Evolutionary conservation across 2,113 vertebrate species (phyloP).

Genomic region (Myocastor coypus): DNA sequence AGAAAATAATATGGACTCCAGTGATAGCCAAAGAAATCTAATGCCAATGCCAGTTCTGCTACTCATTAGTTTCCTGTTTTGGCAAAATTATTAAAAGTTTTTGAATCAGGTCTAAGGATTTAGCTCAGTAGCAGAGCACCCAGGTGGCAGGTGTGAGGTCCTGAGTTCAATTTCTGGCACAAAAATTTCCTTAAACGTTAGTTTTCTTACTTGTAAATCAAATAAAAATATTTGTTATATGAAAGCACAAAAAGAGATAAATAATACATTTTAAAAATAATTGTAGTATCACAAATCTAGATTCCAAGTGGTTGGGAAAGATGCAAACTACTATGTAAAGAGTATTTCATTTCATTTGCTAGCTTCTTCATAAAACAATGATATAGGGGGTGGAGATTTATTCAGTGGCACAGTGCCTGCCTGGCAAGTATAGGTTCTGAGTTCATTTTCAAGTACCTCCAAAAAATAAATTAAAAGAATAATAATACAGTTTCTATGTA

Average conservation of each 20-base stretch:
- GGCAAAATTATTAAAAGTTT: neutral
- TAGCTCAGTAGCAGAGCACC: no score
- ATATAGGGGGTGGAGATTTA: neutral
- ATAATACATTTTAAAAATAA: slow-evolving; percentile 7
- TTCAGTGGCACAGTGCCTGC: no score
- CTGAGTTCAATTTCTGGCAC: no score
- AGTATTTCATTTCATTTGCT: slow-evolving; percentile 11
- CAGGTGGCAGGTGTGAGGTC: no score
- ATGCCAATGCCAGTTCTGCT: neutral
- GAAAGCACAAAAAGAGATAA: slow-evolving; percentile 9
- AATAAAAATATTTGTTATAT: slow-evolving; percentile 3
- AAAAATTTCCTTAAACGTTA: neutral
- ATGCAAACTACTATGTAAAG: neutral
- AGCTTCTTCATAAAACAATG: slow-evolving; percentile 23
- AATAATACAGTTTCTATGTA: slow-evolving; percentile 1
- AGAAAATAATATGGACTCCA: neutral
- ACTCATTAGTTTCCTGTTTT: neutral
- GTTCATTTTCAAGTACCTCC: no score
- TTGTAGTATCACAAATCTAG: neutral
- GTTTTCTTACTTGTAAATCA: neutral
- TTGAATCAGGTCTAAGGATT: neutral
- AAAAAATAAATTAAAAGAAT: no score
- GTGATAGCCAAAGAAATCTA: neutral
- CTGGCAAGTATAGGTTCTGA: no score
- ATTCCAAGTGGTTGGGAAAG: neutral